Conservation (phyloP, 2,113 vertebrate genomes). For the Entelurus aequoreus region DNA sequence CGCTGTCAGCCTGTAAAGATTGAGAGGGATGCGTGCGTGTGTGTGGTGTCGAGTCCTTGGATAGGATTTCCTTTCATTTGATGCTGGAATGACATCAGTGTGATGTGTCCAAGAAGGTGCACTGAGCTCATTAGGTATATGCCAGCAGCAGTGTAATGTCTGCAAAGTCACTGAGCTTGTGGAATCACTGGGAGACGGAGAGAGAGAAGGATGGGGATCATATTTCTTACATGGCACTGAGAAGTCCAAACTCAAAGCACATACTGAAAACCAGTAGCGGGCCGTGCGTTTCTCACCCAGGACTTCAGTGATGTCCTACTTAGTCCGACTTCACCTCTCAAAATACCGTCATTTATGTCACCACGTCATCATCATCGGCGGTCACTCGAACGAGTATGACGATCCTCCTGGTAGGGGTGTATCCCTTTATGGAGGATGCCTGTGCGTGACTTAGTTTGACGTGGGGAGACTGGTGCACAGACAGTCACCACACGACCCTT, state of each 20-base stretch:
- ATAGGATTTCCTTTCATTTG: constrained; percentile 45
- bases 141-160: constrained; percentile 43
- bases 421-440: no score
- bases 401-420: no score
- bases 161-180: constrained; percentile 62
- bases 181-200: constrained; percentile 15
- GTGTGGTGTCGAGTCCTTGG: constrained; percentile 10
- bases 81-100: constrained; percentile 43
- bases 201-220: constrained; percentile 35
- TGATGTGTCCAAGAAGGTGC: constrained; percentile 20
- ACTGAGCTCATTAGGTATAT: constrained; percentile 44
- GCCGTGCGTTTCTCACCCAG: no score
- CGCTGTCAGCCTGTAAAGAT: constrained; percentile 7
- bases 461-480: no score
- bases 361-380: no score
- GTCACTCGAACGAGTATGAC: no score
- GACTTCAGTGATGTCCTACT: no score
- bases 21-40: constrained; percentile 16
- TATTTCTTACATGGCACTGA: constrained; percentile 55
- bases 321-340: no score
- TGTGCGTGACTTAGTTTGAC: no score
- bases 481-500: no score
- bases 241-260: constrained; percentile 42
- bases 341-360: no score
- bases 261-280: constrained; percentile 6